Percentiles rank a stretch among this genome's conserved stretches.
Evolutionary conservation across 2,888 invertebrate species (phyloP).

Genomic region (Machimus atricapillus): DNA sequence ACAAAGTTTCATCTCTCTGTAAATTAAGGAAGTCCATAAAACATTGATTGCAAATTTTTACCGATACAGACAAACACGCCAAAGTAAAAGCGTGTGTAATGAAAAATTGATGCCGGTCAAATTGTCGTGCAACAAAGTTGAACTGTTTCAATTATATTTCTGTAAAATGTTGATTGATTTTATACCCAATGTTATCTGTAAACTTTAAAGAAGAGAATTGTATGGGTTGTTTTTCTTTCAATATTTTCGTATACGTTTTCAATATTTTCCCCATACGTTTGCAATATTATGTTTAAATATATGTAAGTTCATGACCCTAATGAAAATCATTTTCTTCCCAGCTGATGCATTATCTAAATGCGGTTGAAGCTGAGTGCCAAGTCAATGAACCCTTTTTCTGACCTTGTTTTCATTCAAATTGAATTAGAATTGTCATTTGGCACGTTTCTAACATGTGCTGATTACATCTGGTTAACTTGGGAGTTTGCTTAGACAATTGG

Average conservation of each 20-base stretch:
- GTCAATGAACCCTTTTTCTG: neutral
- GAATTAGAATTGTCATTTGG: neutral
- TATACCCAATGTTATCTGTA: neutral
- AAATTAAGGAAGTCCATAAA: neutral
- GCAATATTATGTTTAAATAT: neutral
- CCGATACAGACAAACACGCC: neutral
- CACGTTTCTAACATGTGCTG: neutral
- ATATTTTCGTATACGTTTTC: no score
- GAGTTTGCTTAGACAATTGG: neutral
- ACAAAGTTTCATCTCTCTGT: neutral
- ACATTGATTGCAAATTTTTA: neutral
- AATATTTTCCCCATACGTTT: neutral
- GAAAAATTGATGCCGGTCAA: neutral
- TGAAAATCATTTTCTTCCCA: neutral
- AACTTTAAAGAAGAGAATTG: neutral
- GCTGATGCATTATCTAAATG: neutral
- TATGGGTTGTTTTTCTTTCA: no score
- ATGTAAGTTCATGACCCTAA: neutral
- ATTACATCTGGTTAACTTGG: neutral
- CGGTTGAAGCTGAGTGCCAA: neutral
- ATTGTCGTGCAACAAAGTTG: neutral
- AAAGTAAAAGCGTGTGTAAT: neutral
- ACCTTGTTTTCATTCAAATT: neutral
- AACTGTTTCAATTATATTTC: neutral
- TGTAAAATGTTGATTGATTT: neutral